Percentiles rank a stretch among this genome's conserved stretches.
phyloP scores from a whole-genome alignment of 1,140 invertebrate genomes.

The Spodoptera litura region DNA sequence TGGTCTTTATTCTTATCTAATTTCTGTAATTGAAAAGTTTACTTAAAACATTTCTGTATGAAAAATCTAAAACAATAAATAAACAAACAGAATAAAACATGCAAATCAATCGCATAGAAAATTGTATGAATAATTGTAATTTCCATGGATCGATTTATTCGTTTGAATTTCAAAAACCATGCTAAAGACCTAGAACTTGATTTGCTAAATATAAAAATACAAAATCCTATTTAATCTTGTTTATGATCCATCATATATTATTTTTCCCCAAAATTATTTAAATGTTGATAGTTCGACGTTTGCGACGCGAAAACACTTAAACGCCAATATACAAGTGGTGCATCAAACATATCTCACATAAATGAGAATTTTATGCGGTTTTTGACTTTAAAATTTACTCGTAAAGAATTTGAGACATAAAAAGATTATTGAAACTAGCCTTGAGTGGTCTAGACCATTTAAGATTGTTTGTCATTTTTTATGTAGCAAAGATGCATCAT shows the following conservation, averaged over 20 bases:
- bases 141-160: no score
- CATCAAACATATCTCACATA: slow-evolving; percentile 17
- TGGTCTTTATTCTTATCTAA: no score
- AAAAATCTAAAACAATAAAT: no score
- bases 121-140: no score
- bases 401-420: slow-evolving; percentile 37
- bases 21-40: no score
- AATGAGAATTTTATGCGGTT: slow-evolving; percentile 54
- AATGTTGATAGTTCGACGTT: background rate
- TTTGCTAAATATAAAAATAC: no score
- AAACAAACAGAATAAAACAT: no score
- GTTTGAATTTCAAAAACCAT: no score
- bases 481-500: background rate
- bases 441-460: slow-evolving; percentile 27
- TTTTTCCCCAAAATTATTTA: background rate
- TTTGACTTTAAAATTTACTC: slow-evolving; percentile 51
- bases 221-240: no score
- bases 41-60: no score
- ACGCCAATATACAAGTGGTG: background rate
- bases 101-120: no score
- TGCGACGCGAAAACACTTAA: background rate
- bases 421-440: slow-evolving; percentile 33
- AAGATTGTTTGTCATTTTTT: slow-evolving; percentile 11
- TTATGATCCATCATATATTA: background rate
- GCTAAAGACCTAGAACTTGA: no score